Evolutionary conservation across 2,797 vertebrate species (phyloP).

Genomic region (Protonibea diacanthus): DNA sequence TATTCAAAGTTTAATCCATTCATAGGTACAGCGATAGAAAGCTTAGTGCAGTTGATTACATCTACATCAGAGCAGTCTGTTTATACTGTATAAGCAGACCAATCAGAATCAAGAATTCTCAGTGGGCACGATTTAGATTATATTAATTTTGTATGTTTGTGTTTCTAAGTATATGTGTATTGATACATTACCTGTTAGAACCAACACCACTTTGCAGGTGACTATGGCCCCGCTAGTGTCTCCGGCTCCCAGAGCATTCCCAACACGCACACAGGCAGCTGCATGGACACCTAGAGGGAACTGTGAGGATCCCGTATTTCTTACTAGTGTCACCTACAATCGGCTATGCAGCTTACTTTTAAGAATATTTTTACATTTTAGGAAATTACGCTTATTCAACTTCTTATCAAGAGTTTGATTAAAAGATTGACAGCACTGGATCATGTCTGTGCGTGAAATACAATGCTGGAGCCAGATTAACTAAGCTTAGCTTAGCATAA

Average conservation of each 20-base stretch:
- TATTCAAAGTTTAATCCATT: neutral
- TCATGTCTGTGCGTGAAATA: neutral
- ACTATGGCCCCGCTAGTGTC: constrained; percentile 84
- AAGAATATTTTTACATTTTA: neutral
- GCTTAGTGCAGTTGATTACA: neutral
- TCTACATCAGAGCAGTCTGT: neutral
- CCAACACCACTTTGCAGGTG: constrained; percentile 85
- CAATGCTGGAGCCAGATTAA: neutral
- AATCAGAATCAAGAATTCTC: constrained; percentile 5
- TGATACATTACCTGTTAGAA: constrained; percentile 84
- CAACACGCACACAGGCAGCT: constrained; percentile 91
- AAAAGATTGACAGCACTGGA: neutral
- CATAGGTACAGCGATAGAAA: too few relatives aligned
- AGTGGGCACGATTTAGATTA: neutral
- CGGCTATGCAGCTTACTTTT: neutral
- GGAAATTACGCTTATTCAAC: neutral
- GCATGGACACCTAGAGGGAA: constrained; percentile 89
- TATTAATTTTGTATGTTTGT: neutral
- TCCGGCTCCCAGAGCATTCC: constrained; percentile 93
- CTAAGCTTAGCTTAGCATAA: neutral
- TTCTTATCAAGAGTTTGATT: neutral
- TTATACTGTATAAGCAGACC: neutral
- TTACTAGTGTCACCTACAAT: constrained; percentile 5
- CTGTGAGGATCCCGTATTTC: constrained; percentile 74
- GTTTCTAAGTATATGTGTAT: neutral